Evolutionary conservation across 2,113 vertebrate species (phyloP), one percentile per base, ranked within the genome.

Genomic region (Gyps fulvus): DNA sequence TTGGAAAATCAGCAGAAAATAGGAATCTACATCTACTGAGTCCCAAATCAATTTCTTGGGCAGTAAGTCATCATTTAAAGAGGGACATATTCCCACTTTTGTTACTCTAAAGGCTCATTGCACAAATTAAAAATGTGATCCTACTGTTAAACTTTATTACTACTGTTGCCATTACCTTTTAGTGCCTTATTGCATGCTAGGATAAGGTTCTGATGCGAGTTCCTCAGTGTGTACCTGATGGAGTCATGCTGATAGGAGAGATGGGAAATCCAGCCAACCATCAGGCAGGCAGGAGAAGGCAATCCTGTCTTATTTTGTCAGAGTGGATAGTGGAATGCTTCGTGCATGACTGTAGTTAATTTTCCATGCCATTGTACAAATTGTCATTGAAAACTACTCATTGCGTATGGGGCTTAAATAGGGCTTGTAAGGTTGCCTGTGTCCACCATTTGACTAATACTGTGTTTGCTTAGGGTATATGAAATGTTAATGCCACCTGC

Each of bases 401-500:
- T 38, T 36, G 13, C 40, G 8, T 49, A 5, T 49, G 38, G 54
- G 63, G 10, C 59, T 89, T 66, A 4, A 50, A 36, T 1, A 17
- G 55, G 21, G 45, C 29, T 79, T 16, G n/a, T 42, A 21, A 61
- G 26, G 36, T 63, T 89, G 73, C 49, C 27, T 86, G 49, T 34
- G 0, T 4, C 80, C 31, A 32, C 50, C 25, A 5, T 13, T 74
- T 86, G 54, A 14, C 36, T 50, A 36, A 2, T 3, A 0, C 11
- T 23, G 23, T 52, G 50, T 55, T 50, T 73, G 82, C 50, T 54
- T 13, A 62, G 72, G 72, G 69, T 43, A 6, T 45, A 7, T 54
- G 76, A 59, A 40, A 10, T 76, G 61, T 76, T 80, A 65, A 62
- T 89, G 83, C 77, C 81, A 65, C 69, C 83, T 95, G 81, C 77